A percentile compares a stretch with the other conserved stretches of the same genome.
These are phyloP conservation scores for Ellobium chinense DNA, from an alignment of 2,888 invertebrate genomes.

Conservation along the genomic window DNA sequence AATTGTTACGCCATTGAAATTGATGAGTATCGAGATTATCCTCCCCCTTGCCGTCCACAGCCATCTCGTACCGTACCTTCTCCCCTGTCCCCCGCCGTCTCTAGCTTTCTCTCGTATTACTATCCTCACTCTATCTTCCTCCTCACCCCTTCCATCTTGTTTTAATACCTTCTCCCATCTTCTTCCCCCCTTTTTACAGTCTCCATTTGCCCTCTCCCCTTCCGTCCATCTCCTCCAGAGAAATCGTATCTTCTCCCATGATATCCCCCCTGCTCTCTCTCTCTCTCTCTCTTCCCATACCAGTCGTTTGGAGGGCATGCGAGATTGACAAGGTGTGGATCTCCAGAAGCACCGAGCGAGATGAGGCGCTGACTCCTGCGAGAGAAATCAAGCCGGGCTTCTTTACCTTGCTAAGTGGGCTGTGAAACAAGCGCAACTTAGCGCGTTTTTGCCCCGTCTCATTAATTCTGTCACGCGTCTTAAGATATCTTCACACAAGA, in stretches of 20 bases:
- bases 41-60: background rate
- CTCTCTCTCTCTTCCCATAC: background rate
- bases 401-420: slow-evolving; percentile 1
- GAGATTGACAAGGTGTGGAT: background rate
- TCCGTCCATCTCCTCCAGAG: background rate
- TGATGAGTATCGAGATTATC: too few species aligned
- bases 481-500: background rate
- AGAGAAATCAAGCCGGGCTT: background rate
- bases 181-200: background rate
- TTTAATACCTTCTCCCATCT: background rate
- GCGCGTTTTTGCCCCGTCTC: background rate
- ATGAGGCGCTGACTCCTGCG: background rate
- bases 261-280: background rate
- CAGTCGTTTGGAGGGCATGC: background rate
- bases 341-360: background rate
- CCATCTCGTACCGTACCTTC: background rate
- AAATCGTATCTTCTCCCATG: background rate
- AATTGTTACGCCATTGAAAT: too few species aligned
- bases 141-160: background rate
- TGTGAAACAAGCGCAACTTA: background rate
- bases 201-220: background rate
- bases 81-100: background rate
- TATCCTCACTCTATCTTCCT: background rate
- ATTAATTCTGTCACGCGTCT: background rate
- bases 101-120: background rate